phyloP scores from a whole-genome alignment of 2,113 vertebrate genomes.

The Oncorhynchus keta region DNA sequence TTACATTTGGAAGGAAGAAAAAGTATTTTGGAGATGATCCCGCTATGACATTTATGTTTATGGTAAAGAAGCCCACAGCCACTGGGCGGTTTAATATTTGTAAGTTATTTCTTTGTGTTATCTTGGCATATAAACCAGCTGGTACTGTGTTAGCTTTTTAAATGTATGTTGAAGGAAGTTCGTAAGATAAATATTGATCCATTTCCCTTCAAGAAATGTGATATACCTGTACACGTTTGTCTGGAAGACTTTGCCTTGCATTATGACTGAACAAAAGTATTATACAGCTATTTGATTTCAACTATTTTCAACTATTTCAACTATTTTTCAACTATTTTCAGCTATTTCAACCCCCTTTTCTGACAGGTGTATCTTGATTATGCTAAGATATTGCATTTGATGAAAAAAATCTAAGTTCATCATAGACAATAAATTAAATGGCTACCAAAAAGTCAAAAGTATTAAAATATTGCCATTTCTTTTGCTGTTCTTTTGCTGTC shows the following conservation, averaged over 20 bases:
- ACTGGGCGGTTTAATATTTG: conserved; percentile 34
- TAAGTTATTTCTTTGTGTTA: conserved; percentile 69
- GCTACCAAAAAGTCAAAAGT: not conserved
- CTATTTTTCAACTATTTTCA: too few relatives aligned
- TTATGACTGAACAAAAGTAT: not conserved
- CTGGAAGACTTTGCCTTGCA: not conserved
- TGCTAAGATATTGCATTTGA: not conserved
- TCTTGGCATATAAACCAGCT: conserved; percentile 70
- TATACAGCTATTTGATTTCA: not conserved
- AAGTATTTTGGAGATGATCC: conserved; percentile 31
- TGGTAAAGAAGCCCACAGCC: conserved; percentile 9
- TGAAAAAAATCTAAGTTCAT: not conserved
- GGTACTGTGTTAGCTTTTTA: conserved; percentile 68
- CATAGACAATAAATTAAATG: not conserved
- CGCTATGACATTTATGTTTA: not conserved
- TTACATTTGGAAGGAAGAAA: conserved; percentile 23
- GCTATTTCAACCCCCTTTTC: not conserved
- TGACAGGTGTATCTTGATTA: not conserved
- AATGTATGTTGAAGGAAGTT: conserved; percentile 43
- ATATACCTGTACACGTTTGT: too few relatives aligned
- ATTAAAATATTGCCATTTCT: not conserved
- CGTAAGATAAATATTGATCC: conserved; percentile 1
- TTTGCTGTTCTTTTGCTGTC: not conserved
- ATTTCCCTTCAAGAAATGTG: not conserved
- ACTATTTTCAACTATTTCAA: too few relatives aligned